These are phyloP conservation scores for Beroe forskalii DNA, from an alignment of 37 sponge, comb jelly and placozoan species.

Conservation along the genomic window DNA sequence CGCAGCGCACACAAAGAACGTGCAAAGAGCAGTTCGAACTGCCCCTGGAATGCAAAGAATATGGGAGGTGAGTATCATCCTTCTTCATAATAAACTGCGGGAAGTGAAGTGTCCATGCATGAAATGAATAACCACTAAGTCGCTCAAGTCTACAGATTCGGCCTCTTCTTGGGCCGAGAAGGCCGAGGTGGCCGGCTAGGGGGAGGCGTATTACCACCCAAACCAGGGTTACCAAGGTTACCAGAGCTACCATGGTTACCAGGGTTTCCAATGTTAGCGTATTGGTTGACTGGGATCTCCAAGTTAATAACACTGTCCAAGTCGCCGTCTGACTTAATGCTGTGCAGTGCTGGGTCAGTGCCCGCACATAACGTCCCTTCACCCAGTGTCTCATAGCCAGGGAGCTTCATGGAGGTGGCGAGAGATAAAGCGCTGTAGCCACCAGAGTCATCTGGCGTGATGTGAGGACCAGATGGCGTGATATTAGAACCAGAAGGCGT, in stretches of 20 bases:
- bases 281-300: background rate
- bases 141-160: background rate
- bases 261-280: background rate
- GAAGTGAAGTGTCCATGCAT: too few species aligned
- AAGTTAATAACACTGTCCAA: conserved; percentile 13
- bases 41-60: too few species aligned
- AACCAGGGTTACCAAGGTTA: background rate
- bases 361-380: background rate
- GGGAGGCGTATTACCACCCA: background rate
- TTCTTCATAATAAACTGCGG: too few species aligned
- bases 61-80: too few species aligned
- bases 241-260: background rate
- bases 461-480: background rate
- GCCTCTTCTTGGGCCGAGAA: background rate
- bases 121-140: too few species aligned
- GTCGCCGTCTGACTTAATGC: background rate
- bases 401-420: background rate
- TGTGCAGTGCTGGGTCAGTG: background rate
- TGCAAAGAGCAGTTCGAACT: too few species aligned
- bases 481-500: background rate
- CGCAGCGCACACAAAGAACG: too few species aligned
- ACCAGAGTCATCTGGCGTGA: background rate
- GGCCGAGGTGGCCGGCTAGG: conserved; percentile 6
- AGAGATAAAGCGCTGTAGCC: background rate
- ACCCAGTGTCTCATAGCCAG: too few species aligned